Base-by-base conservation (phyloP, 2,888 invertebrate genomes). In the Drosophila merina region DNA sequence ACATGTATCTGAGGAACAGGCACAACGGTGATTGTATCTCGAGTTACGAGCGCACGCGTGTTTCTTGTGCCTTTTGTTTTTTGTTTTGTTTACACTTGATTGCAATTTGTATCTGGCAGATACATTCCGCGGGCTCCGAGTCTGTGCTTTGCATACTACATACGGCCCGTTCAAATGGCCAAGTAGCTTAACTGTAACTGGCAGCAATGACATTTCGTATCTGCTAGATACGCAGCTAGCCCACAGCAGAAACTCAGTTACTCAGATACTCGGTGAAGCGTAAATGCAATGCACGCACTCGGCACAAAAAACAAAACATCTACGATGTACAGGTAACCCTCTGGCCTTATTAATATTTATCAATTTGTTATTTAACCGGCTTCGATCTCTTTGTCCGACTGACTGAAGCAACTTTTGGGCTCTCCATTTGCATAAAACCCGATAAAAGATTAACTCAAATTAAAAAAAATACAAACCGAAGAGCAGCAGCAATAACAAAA, bases 311-410 rank as follows among this genome's bases (percentile, higher is more conserved):
- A 28, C 4, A 28, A 28, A 28, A 28, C 28, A 28, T 5, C 5
- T 28, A 28, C 20, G 28, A 28, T 3, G 28, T 14, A 47, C 52
- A 33, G 14, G n/a, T 12, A 44, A 31, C 66, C 40, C 69, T 69
- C 56, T 58, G 72, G 72, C 76, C 80, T 83, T 80, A 86, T 86
- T 83, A 86, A 83, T 83, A 83, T 83, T 83, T 80, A 83, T 86
- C 75, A 81, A 83, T 83, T 77, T 79, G 84, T 83, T 83, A 83
- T 80, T 83, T 83, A 86, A 83, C 84, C 79, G 79, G 84, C 79
- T 86, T 84, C 79, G 70, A 70, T 76, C 74, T 72, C 66, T 76
- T 77, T 77, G 70, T 76, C 57, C 36, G 57, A 60, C 44, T 60
- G 63, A 52, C 48, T 55, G 60, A 75, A 66, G 66, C 83, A 74